phyloP scores from a whole-genome alignment of 1,140 invertebrate genomes.

The Bombus superbus region DNA sequence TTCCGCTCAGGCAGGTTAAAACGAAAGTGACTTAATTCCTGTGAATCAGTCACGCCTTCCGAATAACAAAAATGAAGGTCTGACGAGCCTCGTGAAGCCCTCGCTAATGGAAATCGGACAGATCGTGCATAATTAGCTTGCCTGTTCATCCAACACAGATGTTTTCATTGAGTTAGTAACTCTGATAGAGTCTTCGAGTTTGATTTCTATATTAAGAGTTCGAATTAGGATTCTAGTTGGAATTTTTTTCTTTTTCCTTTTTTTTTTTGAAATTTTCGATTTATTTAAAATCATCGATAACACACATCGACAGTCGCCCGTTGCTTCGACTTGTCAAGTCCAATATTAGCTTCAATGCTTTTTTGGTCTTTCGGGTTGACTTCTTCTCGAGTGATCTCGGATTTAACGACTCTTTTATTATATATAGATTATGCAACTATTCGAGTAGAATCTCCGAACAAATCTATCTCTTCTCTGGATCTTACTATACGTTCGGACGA shows the following conservation, averaged over 20 bases:
- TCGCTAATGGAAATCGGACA: constrained; percentile 13
- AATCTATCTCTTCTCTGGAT: too few relatives aligned
- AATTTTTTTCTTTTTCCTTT: background rate
- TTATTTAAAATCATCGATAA: background rate
- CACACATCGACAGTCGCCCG: too few relatives aligned
- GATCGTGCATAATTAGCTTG: constrained; percentile 16
- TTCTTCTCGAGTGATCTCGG: too few relatives aligned
- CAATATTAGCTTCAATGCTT: too few relatives aligned
- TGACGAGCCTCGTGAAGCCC: background rate
- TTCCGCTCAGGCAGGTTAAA: constrained; percentile 12
- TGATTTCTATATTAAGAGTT: background rate
- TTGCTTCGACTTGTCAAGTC: too few relatives aligned
- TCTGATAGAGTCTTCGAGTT: background rate
- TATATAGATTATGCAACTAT: too few relatives aligned
- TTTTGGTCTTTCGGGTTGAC: too few relatives aligned
- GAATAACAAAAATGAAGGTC: constrained; percentile 21
- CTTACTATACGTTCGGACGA: too few relatives aligned
- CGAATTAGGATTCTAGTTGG: background rate
- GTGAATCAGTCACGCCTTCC: constrained; percentile 16
- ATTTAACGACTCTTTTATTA: rapidly evolving
- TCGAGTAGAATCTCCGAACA: too few relatives aligned
- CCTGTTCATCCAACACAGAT: background rate
- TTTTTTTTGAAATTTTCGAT: background rate
- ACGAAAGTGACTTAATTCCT: constrained; percentile 50
- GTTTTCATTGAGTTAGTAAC: background rate